Base-by-base conservation (phyloP, 2,888 invertebrate species). In the Dryadula phaetusa region DNA sequence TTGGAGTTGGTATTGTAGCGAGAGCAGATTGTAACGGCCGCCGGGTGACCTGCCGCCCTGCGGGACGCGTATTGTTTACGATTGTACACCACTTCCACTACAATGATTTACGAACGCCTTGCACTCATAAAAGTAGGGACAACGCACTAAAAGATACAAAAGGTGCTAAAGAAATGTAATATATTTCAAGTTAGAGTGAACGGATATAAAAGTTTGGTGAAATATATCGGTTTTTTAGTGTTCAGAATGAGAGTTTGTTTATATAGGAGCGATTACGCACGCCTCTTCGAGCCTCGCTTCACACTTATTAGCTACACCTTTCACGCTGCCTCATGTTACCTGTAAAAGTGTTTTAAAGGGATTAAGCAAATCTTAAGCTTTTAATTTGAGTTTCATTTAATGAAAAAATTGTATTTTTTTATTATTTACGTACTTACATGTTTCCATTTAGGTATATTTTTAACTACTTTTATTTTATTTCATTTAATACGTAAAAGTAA, bases 91-190 rank as follows among this genome's bases (percentile, higher is more conserved):
- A 90, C 88, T 89, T 89, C 90, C 86, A 84, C 90, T 90, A 92
- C 85, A 91, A 91, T 92, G 92, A 92, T 92, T 92, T 92, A 92
- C 88, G 88, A 86, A 87, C 90, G 86, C 82, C 86, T 87, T 85
- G 85, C 78, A 82, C 82, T 89, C 90, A 92, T 92, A 92, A 92
- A 90, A 84, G 82, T 84, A 87, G 90, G 92, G 92, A 90, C 89
- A 89, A 87, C 86, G 85, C 85, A 88, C 88, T 90, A 90, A 91
- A 92, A 92, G 87, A 88, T 87, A 92, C 92, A 92, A 92, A 92
- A 92, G 92, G 91, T 91, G 90, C 90, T 92, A 90, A 90, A 91
- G 90, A 92, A 71, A 90, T 86, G 90, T 88, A 87, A 91, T 90
- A 92, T 91, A 90, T 91, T 92, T 87, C 82, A 89, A 90, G 89